Conservation (phyloP, 2,888 invertebrate species). For the Ochropleura leucogaster region DNA sequence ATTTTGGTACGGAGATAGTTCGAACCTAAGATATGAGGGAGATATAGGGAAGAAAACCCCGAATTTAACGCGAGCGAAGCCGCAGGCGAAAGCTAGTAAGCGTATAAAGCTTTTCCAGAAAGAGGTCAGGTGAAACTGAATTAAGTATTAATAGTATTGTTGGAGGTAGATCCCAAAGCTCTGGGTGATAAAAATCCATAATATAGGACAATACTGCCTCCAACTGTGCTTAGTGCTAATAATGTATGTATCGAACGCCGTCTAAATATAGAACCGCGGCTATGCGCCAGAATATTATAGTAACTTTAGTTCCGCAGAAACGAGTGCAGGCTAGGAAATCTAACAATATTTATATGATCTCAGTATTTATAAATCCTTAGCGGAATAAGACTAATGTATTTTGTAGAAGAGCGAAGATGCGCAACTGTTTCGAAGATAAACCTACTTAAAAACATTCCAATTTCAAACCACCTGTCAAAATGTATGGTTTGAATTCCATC, state of each 20-base stretch:
- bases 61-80: too few relatives aligned
- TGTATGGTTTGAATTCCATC: not conserved
- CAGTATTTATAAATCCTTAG: not conserved
- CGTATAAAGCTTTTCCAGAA: not conserved
- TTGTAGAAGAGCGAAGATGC: not conserved
- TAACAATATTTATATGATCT: slow-evolving; percentile 10
- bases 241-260: slow-evolving; percentile 48
- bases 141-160: slow-evolving; percentile 30
- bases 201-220: slow-evolving; percentile 12
- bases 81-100: too few relatives aligned
- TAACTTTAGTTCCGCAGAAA: slow-evolving; percentile 24
- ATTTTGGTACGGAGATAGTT: too few relatives aligned
- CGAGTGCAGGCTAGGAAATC: slow-evolving; percentile 4
- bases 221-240: slow-evolving; percentile 26
- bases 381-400: not conserved
- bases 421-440: not conserved
- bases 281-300: slow-evolving; percentile 43
- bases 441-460: not conserved
- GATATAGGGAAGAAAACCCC: too few relatives aligned
- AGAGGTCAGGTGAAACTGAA: slow-evolving; percentile 16
- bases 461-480: not conserved
- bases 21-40: too few relatives aligned
- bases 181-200: slow-evolving; percentile 44
- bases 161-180: slow-evolving; percentile 27
- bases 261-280: slow-evolving; percentile 50